phyloP scores from a whole-genome alignment of 2,797 vertebrate genomes.

The Poeciliopsis gracilis region DNA sequence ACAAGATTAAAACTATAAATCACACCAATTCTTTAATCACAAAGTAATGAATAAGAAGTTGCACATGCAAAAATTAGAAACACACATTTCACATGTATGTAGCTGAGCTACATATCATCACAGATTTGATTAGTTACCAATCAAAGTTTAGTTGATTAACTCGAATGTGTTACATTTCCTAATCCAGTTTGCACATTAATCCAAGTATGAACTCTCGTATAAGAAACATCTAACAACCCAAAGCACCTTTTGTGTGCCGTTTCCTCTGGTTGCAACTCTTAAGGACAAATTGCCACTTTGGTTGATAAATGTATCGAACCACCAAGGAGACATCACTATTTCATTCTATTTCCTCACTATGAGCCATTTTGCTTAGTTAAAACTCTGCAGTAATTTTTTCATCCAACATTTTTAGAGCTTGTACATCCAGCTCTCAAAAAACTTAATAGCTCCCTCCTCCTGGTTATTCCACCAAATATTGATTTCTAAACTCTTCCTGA shows the following conservation, averaged over 20 bases:
- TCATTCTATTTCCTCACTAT: neutral
- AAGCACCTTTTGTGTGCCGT: neutral
- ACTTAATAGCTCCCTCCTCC: too few relatives aligned
- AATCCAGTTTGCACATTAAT: neutral
- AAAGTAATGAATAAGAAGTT: neutral
- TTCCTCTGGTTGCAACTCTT: neutral
- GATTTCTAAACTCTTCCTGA: too few relatives aligned
- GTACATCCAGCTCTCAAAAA: neutral
- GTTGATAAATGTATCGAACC: neutral
- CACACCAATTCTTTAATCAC: neutral
- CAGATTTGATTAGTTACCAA: neutral
- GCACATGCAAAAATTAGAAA: neutral
- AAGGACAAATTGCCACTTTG: neutral
- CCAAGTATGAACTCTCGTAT: neutral
- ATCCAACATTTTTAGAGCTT: neutral
- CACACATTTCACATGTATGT: neutral
- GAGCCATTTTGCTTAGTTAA: neutral
- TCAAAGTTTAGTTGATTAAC: neutral
- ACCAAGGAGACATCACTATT: neutral
- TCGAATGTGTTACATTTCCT: neutral
- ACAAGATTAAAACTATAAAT: conserved; percentile 1
- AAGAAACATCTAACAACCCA: neutral
- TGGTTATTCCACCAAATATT: too few relatives aligned
- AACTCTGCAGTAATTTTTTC: neutral
- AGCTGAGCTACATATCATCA: neutral